Evolutionary conservation across 1,140 invertebrate genomes (phyloP), one percentile per base, ranked within the genome.

Genomic region (Armadillidium nasatum): DNA sequence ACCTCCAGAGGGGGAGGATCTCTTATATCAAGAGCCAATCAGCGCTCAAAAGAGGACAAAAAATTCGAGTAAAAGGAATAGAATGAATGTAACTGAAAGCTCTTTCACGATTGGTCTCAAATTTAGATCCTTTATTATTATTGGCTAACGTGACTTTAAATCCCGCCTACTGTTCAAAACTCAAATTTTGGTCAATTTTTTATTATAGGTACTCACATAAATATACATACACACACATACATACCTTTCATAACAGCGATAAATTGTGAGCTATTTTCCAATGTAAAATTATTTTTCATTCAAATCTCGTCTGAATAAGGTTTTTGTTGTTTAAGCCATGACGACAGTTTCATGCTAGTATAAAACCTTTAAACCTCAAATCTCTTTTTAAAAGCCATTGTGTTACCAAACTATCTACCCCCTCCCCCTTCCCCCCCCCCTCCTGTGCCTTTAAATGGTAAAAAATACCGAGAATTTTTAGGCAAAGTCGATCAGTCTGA

Each of bases 131-230:
- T 60, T 19, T 60, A 15, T 19, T 60, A 13, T 19, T 60, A 60
- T 60, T 60, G 50, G 50, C 11, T 19, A 13, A 60, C 7, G 19
- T 60, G 19, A 60, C 4, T 13, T 60, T 60, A 60, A 60, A 60
- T 19, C 19, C 50, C 50, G 50, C 50, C 50, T 19, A 60, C 19
- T 19, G 7, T 13, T 15, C 11, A 60, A 19, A 13, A 19, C 19
- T 60, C 11, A 60, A 60, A 60, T 15, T 60, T 60, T 60, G 50
- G 50, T 60, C 50, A 60, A 60, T 60, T 60, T 60, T 60, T 19
- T 19, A 15, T 60, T 60, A 33, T 6, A 33, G 33, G 6, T 33
- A 33, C 33, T 33, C 33, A 33, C 33, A 33, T 33, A 6, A 33
- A 33, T 33, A 33, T 33, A 33, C 33, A 33, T 33, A 33, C n/a